Percentiles rank a stretch among this genome's conserved stretches.
These are phyloP conservation scores for Brachypterus glaber DNA, from an alignment of 2,888 invertebrate genomes.

Conservation along the genomic window DNA sequence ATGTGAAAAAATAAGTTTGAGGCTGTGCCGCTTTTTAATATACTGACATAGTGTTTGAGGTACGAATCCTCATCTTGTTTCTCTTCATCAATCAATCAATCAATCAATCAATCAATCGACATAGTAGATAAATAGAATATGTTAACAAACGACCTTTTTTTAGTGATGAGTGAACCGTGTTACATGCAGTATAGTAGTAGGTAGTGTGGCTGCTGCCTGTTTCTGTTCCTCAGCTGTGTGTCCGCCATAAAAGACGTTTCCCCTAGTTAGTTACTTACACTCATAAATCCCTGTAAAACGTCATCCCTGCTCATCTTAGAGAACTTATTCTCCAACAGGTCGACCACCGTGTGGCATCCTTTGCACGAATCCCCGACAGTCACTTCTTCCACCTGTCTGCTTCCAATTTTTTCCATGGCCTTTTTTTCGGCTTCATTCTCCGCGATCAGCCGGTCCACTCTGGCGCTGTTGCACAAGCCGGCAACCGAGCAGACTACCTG, in stretches of 20 bases:
- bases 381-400: slow-evolving; percentile 5
- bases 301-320: slow-evolving; percentile 47
- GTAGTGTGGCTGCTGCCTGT: no score
- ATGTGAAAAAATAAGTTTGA: no score
- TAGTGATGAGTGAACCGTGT: no score
- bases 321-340: slow-evolving; percentile 46
- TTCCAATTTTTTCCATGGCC: slow-evolving; percentile 20
- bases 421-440: slow-evolving; percentile 41
- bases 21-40: no score
- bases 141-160: no score
- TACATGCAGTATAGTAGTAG: no score
- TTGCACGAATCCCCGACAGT: slow-evolving; percentile 30
- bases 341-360: slow-evolving; percentile 47
- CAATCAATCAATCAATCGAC: not conserved
- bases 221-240: no score
- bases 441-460: slow-evolving; percentile 55
- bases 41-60: no score
- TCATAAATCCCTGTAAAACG: slow-evolving; percentile 46
- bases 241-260: no score
- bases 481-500: slow-evolving; percentile 80
- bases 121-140: no score
- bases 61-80: no score
- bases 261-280: slow-evolving; percentile 36
- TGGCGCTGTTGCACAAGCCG: slow-evolving; percentile 73
- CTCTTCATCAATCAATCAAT: no score